Evolutionary conservation across 2,888 invertebrate species (phyloP).

Genomic region (Ariolimax columbianus): DNA sequence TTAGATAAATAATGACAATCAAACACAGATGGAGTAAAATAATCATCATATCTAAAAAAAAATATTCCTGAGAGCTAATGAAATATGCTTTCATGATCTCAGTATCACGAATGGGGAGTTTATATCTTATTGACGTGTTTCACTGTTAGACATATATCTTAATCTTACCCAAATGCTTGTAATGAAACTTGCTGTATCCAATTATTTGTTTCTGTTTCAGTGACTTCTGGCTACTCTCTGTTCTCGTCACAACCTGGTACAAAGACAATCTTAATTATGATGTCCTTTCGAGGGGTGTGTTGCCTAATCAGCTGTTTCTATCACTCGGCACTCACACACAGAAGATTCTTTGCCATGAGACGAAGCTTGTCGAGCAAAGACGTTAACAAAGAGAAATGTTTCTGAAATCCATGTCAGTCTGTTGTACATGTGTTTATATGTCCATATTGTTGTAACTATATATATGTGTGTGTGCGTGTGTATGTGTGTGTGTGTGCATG

Average conservation of each 20-base stretch:
- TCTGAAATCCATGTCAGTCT: background rate
- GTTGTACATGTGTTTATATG: background rate
- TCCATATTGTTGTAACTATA: background rate
- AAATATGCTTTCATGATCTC: too few relatives aligned
- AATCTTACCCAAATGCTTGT: too few relatives aligned
- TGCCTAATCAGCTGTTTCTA: conserved; percentile 32
- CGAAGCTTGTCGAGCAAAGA: conserved; percentile 26
- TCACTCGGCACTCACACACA: conserved; percentile 40
- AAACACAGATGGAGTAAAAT: too few relatives aligned
- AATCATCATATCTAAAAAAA: too few relatives aligned
- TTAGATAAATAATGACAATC: too few relatives aligned
- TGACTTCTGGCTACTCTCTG: conserved; percentile 27
- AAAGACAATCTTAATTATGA: background rate
- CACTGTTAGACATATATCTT: too few relatives aligned
- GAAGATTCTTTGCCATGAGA: conserved; percentile 22
- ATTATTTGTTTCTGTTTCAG: background rate
- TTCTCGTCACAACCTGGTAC: background rate
- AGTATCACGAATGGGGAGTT: too few relatives aligned
- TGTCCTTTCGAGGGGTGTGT: background rate
- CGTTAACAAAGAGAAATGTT: conserved; percentile 13
- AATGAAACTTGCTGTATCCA: background rate
- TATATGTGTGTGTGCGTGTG: background rate
- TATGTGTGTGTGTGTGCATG: too few relatives aligned
- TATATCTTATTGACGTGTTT: too few relatives aligned
- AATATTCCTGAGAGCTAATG: too few relatives aligned